Conservation (phyloP, 2,888 invertebrate genomes). For the Trilocha varians region DNA sequence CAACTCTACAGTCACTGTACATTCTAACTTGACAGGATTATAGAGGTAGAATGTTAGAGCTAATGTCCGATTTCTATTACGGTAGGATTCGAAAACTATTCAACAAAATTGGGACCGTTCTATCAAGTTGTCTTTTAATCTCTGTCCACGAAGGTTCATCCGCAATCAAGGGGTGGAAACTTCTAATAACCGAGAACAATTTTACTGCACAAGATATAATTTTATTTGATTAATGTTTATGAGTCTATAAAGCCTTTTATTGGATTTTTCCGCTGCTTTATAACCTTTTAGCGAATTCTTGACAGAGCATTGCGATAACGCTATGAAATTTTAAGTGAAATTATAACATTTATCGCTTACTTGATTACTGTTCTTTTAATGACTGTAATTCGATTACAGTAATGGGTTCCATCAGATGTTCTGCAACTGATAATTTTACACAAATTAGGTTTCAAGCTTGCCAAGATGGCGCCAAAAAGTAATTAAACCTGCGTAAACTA, state of each 20-base stretch:
- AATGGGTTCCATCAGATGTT: too few species aligned
- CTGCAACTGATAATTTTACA: too few species aligned
- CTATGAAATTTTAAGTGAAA: neutral
- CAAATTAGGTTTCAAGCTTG: too few species aligned
- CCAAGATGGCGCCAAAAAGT: too few species aligned
- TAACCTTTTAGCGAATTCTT: neutral
- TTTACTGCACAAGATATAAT: constrained; percentile 28
- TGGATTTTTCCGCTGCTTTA: constrained; percentile 1
- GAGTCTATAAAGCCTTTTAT: constrained; percentile 3
- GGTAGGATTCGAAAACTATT: too few species aligned
- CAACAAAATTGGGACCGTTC: too few species aligned
- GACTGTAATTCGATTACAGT: neutral
- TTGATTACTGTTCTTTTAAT: neutral
- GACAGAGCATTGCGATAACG: neutral
- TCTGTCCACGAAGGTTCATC: constrained; percentile 47
- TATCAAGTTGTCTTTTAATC: neutral
- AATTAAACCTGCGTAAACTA: too few species aligned
- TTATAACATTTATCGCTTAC: neutral
- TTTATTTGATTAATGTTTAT: constrained; percentile 7
- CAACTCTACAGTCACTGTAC: too few species aligned
- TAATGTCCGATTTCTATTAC: too few species aligned
- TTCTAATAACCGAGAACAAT: constrained; percentile 55
- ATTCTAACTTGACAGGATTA: too few species aligned
- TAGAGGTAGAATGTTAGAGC: too few species aligned
- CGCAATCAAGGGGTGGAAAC: constrained; percentile 56